phyloP scores from a whole-genome alignment of 2,888 invertebrate genomes.

The Philaethria dido region DNA sequence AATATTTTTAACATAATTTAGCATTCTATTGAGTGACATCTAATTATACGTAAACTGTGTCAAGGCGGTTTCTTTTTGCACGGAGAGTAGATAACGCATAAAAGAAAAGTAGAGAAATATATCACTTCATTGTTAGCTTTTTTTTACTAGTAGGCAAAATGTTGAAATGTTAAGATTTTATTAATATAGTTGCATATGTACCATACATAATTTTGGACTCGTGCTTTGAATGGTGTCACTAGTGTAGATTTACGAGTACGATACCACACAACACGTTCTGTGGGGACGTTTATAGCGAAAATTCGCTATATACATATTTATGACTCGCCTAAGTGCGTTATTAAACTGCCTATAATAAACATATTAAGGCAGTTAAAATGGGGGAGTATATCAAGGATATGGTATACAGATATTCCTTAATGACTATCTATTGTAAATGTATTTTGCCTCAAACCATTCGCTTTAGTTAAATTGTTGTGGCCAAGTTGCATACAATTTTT shows the following conservation, averaged over 20 bases:
- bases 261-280: constrained; percentile 47
- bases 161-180: not conserved
- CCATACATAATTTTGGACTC: constrained; percentile 37
- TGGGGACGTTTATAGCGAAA: constrained; percentile 42
- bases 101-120: too few relatives aligned
- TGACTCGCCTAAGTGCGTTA: constrained; percentile 28
- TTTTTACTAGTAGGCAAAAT: too few relatives aligned
- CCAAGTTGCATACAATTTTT: too few relatives aligned
- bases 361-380: constrained; percentile 6
- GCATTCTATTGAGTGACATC: too few relatives aligned
- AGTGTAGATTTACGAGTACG: constrained; percentile 51
- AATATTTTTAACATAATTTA: too few relatives aligned
- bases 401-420: not conserved
- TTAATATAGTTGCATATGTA: not conserved
- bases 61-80: too few relatives aligned
- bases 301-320: constrained; percentile 36
- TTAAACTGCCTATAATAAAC: constrained; percentile 6
- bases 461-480: too few relatives aligned
- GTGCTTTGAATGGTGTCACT: constrained; percentile 54
- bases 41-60: too few relatives aligned
- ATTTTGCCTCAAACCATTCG: too few relatives aligned
- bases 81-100: too few relatives aligned
- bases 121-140: too few relatives aligned
- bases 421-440: not conserved
- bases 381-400: not conserved